A percentile compares a stretch with the other conserved stretches of the same genome.
Conservation (phyloP, 2,888 invertebrate species). For the Sesamia inferens region DNA sequence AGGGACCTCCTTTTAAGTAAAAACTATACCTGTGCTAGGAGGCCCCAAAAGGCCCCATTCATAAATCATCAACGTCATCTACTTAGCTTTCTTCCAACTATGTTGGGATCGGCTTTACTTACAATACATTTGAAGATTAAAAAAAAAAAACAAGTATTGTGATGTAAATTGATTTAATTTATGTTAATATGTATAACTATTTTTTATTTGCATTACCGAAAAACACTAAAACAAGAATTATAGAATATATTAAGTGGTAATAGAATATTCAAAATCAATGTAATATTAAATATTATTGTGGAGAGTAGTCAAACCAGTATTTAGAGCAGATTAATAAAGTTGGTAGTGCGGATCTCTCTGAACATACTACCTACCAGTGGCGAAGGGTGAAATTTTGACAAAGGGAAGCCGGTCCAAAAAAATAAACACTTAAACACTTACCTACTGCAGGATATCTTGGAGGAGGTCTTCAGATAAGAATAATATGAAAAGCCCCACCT, state of each 20-base stretch:
- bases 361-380: too few relatives aligned
- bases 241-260: constrained; percentile 23
- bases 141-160: constrained; percentile 4
- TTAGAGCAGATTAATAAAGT: constrained; percentile 1
- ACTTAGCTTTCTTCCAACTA: too few relatives aligned
- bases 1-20: too few relatives aligned
- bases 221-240: constrained; percentile 16
- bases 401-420: too few relatives aligned
- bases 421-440: too few relatives aligned
- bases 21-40: too few relatives aligned
- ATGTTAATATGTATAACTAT: constrained; percentile 12
- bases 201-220: constrained; percentile 8
- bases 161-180: constrained; percentile 12
- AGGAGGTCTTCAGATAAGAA: too few relatives aligned
- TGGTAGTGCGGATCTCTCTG: neutral
- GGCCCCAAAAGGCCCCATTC: too few relatives aligned
- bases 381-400: too few relatives aligned
- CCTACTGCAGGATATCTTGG: too few relatives aligned
- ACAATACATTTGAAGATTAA: neutral
- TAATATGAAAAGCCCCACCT: too few relatives aligned
- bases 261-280: constrained; percentile 6
- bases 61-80: neutral
- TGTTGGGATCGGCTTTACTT: too few relatives aligned
- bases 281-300: neutral
- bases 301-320: constrained; percentile 9